phyloP scores from a whole-genome alignment of 2,797 vertebrate genomes.

The Halcyon smyrnensis region DNA sequence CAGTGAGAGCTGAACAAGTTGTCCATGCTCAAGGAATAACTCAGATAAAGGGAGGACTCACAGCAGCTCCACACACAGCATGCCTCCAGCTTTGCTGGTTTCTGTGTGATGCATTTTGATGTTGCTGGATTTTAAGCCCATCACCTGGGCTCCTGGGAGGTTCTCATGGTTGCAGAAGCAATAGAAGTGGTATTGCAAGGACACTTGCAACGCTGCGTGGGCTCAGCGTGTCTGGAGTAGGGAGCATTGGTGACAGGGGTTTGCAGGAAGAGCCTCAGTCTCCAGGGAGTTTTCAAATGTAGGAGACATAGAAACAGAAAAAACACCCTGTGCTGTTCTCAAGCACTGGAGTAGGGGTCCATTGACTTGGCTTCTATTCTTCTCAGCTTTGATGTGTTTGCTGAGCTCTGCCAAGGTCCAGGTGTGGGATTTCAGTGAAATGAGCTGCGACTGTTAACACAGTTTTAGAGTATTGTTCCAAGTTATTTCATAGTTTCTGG shows the following conservation, averaged over 20 bases:
- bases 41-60: neutral
- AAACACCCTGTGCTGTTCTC: neutral
- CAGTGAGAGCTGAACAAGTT: neutral
- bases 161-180: neutral
- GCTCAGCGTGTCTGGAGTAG: neutral
- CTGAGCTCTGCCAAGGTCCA: neutral
- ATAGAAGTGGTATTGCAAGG: neutral
- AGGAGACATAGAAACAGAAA: neutral
- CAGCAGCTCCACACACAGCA: neutral
- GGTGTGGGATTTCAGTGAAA: neutral
- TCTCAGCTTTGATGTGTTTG: neutral
- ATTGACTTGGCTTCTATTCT: neutral
- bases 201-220: accelerated
- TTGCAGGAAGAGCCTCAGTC: neutral
- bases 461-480: neutral
- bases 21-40: neutral
- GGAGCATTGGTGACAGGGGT: neutral
- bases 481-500: neutral
- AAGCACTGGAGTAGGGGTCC: neutral
- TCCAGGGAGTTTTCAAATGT: neutral
- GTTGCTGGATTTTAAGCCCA: neutral
- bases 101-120: neutral
- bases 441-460: neutral
- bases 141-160: neutral
- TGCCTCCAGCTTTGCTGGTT: neutral